Base-by-base conservation (phyloP, 2,888 invertebrate species). In the Ochropacha duplaris region DNA sequence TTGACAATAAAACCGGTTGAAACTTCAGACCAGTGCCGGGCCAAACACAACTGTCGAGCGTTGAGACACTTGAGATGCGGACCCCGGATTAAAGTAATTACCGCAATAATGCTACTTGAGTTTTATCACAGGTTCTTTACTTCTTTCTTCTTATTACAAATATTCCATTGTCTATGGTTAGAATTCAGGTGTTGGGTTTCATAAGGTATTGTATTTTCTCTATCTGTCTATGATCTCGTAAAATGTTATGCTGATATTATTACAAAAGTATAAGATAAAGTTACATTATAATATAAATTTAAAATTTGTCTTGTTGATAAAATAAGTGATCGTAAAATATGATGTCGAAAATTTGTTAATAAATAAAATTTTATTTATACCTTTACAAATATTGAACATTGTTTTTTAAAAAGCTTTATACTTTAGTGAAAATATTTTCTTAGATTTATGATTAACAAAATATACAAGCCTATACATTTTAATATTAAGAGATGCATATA, bases 21-120 rank as follows among this genome's bases (percentile, higher is more conserved):
- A 31, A 52, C 5, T 22, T 31, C 16, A 52, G 52, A 24, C 28
- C 16, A 31, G 11, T 19, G 44, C 44, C 19, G 44, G 16, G 52
- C 31, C 16, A 31, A 28, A 51, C n/a, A 19, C 31, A 19, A 31
- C 52, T 22, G 52, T 44, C 19, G 16, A 19, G 44, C 0, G 19
- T 19, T 44, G 44, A 44, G 44, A 44, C 22, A 55, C 28, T 52
- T 60, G 56, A 71, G 74, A 72, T 72, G 68, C 59, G 58, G 60
- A 63, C 55, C 49, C 56, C 54, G 71, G 73, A 68, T 65, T 64
- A 64, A 26, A 59, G 64, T 71, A 72, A 72, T 73, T 73, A 72
- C 62, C 60, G 58, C 63, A 61, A 63, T 64, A 72, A 65, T 28
- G 70, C 62, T 61, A 62, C 72, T 69, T 71, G 64, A 12, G 34